Conservation (phyloP, 2,797 vertebrate species). For the Pygocentrus nattereri region DNA sequence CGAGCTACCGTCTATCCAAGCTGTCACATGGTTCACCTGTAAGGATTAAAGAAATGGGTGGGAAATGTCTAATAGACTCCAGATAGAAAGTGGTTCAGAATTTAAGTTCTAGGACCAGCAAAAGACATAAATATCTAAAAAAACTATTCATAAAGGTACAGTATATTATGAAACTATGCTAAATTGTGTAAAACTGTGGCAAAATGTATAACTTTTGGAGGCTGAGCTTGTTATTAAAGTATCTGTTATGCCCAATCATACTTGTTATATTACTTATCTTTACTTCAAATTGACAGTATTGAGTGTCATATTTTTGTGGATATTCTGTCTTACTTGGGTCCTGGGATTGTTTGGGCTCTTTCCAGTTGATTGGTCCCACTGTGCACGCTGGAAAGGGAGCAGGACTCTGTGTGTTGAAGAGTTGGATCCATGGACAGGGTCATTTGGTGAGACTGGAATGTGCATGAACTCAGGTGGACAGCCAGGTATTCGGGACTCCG, state of each 20-base stretch:
- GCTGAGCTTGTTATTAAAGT: neutral
- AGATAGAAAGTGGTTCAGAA: neutral
- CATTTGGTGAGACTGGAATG: slow-evolving; percentile 84
- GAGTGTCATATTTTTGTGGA: neutral
- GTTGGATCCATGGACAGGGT: slow-evolving; percentile 83
- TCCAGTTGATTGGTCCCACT: slow-evolving; percentile 86
- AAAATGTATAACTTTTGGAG: neutral
- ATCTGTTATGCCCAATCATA: neutral
- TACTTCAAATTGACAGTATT: neutral
- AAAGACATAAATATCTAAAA: neutral
- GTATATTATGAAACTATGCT: neutral
- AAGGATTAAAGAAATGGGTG: neutral
- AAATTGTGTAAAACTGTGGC: neutral
- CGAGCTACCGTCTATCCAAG: slow-evolving; percentile 97
- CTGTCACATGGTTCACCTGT: slow-evolving; percentile 88
- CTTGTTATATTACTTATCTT: neutral
- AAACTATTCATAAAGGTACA: neutral
- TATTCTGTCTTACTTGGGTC: slow-evolving; percentile 78
- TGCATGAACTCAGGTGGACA: slow-evolving; percentile 96
- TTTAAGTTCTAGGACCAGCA: neutral
- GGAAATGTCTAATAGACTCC: neutral
- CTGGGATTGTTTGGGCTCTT: slow-evolving; percentile 93
- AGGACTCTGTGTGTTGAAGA: slow-evolving; percentile 75
- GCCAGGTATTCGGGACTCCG: slow-evolving; percentile 80
- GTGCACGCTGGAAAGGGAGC: slow-evolving; percentile 88